Percentiles rank a stretch among this genome's conserved stretches.
Evolutionary conservation across 2,888 invertebrate genomes (phyloP).

Genomic region (Tachystola acroxantha): DNA sequence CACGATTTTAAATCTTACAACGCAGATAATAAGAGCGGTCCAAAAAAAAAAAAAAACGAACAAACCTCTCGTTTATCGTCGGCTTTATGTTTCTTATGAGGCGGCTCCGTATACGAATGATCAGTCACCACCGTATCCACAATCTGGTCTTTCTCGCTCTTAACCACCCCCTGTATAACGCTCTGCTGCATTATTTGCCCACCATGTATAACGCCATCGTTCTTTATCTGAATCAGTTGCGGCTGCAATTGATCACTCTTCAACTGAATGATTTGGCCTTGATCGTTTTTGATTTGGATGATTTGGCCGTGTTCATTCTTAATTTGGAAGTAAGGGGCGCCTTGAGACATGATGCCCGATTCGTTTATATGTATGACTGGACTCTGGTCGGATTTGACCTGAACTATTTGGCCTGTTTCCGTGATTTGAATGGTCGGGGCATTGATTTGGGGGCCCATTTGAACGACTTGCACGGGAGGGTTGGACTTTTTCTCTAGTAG

Average conservation of each 20-base stretch:
- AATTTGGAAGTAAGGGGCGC: conserved; percentile 58
- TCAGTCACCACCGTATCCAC: conserved; percentile 47
- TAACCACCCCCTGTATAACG: conserved; percentile 27
- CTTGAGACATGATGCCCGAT: conserved; percentile 33
- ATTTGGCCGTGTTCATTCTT: conserved; percentile 69
- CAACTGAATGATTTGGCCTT: conserved; percentile 65
- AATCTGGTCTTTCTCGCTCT: conserved; percentile 44
- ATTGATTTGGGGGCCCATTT: conserved; percentile 62
- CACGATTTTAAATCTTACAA: too few species aligned
- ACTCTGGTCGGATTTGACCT: conserved; percentile 54
- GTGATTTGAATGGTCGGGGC: conserved; percentile 71
- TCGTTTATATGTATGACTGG: conserved; percentile 59
- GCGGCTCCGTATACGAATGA: conserved; percentile 63
- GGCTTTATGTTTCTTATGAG: conserved; percentile 51
- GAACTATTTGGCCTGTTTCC: conserved; percentile 68
- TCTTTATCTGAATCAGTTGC: conserved; percentile 51
- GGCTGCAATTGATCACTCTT: conserved; percentile 57
- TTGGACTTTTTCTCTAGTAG: conserved; percentile 86
- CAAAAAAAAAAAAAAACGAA: conserved; percentile 1
- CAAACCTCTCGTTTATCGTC: conserved; percentile 57
- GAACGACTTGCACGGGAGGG: conserved; percentile 71
- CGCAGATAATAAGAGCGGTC: too few species aligned
- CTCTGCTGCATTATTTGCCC: conserved; percentile 22
- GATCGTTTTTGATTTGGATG: conserved; percentile 64
- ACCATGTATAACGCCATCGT: conserved; percentile 26